phyloP scores from a whole-genome alignment of 2,888 invertebrate genomes.

The Melinaea marsaeus region DNA sequence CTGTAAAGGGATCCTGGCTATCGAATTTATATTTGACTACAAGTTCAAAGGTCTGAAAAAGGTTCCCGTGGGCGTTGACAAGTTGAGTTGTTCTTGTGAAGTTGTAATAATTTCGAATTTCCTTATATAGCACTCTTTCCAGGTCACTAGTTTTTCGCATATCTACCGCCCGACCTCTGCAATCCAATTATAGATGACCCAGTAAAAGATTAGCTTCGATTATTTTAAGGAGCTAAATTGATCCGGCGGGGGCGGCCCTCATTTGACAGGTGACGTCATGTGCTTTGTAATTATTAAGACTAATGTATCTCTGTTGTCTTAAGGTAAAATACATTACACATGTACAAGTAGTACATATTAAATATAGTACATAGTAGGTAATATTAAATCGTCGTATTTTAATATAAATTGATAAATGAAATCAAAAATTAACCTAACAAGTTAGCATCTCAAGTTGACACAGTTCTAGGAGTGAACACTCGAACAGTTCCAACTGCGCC shows the following conservation, averaged over 20 bases:
- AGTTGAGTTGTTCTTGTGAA: conserved; percentile 2
- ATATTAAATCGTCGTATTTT: too few relatives aligned
- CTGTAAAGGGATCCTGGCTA: background rate
- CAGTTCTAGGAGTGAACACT: conserved; percentile 19
- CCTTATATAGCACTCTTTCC: conserved; percentile 5
- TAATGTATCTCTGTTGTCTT: too few relatives aligned
- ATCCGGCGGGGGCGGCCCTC: background rate
- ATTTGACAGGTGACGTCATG: background rate
- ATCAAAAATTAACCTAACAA: background rate
- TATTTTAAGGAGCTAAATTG: conserved; percentile 23
- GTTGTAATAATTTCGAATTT: conserved; percentile 7
- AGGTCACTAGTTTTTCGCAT: conserved; percentile 17
- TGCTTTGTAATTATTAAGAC: background rate
- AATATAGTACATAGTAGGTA: too few relatives aligned
- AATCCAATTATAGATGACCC: conserved; percentile 25
- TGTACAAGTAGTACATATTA: too few relatives aligned
- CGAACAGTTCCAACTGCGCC: conserved; percentile 10
- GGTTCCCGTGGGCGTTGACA: background rate
- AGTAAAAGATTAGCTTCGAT: conserved; percentile 21
- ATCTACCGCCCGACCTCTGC: conserved; percentile 17
- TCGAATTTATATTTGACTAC: background rate
- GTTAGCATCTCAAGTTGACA: conserved; percentile 14
- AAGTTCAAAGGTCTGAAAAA: background rate
- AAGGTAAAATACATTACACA: too few relatives aligned
- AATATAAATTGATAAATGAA: background rate